Conservation (phyloP, 2,888 invertebrate species). For the Stegana nigrithorax region DNA sequence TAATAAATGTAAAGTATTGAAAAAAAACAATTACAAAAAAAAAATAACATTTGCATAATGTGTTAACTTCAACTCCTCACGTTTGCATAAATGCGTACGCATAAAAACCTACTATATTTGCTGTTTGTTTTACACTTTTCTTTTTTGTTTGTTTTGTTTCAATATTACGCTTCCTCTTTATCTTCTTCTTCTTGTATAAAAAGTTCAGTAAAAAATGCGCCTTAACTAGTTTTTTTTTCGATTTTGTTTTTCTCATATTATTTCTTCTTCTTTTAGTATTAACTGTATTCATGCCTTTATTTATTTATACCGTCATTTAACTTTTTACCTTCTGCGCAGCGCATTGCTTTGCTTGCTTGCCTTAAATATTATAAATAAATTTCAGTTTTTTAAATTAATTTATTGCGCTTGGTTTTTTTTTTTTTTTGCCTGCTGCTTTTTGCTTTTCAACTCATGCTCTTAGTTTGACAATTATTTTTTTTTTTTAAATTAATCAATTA, state of each 20-base stretch:
- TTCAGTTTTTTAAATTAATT: conserved; percentile 4
- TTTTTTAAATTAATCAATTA: conserved; percentile 24
- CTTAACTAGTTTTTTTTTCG: conserved; percentile 49
- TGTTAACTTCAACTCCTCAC: conserved; percentile 37
- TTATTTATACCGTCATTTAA: conserved; percentile 11
- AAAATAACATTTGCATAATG: conserved; percentile 27
- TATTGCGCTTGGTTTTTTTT: conserved; percentile 30
- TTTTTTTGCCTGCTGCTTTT: not conserved
- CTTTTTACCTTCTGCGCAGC: conserved; percentile 4
- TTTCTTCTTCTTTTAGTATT: conserved; percentile 17
- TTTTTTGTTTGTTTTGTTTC: conserved; percentile 25
- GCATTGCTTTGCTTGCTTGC: not conserved
- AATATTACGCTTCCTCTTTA: conserved; percentile 19
- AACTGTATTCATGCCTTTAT: conserved; percentile 22
- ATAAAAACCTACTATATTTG: too few species aligned
- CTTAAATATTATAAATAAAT: conserved; percentile 9
- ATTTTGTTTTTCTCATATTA: not conserved
- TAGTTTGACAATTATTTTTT: conserved; percentile 33
- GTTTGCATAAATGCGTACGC: too few species aligned
- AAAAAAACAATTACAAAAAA: conserved; percentile 47
- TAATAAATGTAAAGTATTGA: conserved; percentile 35
- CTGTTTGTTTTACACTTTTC: conserved; percentile 19
- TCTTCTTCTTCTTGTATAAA: conserved; percentile 45
- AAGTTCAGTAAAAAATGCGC: conserved; percentile 65
- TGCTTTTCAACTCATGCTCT: not conserved